Conservation (phyloP, 2,797 vertebrate species). For the Onychomys arenicola region DNA sequence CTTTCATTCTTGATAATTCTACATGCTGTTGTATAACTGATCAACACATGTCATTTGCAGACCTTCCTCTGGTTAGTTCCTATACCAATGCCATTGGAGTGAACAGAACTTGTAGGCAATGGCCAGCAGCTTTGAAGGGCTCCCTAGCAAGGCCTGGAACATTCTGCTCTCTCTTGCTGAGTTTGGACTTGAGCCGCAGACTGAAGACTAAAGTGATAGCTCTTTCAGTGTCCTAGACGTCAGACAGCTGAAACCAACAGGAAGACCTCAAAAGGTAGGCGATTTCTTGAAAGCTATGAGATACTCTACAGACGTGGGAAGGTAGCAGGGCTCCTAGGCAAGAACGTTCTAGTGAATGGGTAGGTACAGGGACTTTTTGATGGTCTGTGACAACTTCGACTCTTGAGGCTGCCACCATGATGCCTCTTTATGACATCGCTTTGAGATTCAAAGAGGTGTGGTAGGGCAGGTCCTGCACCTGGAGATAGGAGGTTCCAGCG, state of each 20-base stretch:
- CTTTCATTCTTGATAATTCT: conserved; percentile 36
- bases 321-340: background rate
- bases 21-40: background rate
- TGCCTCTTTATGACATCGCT: background rate
- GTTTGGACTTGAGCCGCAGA: background rate
- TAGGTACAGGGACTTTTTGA: background rate
- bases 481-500: background rate
- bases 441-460: conserved; percentile 6
- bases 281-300: conserved; percentile 31
- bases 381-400: background rate
- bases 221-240: conserved; percentile 41
- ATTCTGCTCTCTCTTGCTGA: background rate
- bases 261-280: background rate
- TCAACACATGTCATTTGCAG: conserved; percentile 44
- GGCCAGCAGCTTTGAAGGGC: background rate
- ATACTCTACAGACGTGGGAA: background rate
- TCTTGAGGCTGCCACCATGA: background rate
- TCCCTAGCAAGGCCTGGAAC: background rate
- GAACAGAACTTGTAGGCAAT: background rate
- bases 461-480: background rate
- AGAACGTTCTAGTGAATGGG: background rate
- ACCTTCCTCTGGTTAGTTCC: conserved; percentile 54
- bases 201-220: background rate
- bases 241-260: conserved; percentile 8
- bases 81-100: background rate